Evolutionary conservation across 1,140 invertebrate genomes (phyloP).

Genomic region (Pinna nobilis): DNA sequence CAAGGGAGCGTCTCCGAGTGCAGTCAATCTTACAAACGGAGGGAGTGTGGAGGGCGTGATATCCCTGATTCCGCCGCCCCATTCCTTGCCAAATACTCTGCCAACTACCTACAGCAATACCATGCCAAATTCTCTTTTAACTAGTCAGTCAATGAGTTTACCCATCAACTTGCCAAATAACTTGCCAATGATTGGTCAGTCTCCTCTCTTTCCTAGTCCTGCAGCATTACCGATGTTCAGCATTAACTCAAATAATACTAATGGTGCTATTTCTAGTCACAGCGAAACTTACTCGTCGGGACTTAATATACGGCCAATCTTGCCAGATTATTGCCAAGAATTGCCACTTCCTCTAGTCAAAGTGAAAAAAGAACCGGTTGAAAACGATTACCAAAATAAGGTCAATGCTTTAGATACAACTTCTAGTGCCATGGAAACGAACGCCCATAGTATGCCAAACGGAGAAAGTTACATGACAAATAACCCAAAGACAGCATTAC

Average conservation of each 20-base stretch:
- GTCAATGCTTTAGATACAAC: conserved; percentile 1
- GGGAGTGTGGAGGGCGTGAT: not conserved
- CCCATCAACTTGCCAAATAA: conserved; percentile 36
- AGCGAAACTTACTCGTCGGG: conserved; percentile 1
- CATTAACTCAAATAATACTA: conserved; percentile 14
- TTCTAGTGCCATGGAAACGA: conserved; percentile 12
- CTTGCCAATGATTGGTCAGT: conserved; percentile 25
- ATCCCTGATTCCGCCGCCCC: conserved; percentile 16
- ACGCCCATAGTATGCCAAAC: not conserved
- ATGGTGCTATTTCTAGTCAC: conserved; percentile 1
- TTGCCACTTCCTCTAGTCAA: conserved; percentile 50
- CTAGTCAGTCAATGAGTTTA: conserved; percentile 36
- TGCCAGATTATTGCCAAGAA: conserved; percentile 21
- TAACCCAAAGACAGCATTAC: conserved; percentile 6
- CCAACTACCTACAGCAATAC: conserved; percentile 24
- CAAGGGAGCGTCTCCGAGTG: conserved; percentile 1
- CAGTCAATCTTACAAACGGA: not conserved
- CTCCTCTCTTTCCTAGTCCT: conserved; percentile 19
- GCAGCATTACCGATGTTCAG: not conserved
- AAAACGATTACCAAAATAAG: conserved; percentile 9
- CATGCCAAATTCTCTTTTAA: conserved; percentile 43
- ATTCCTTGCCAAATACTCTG: conserved; percentile 21
- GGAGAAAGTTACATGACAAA: conserved; percentile 4
- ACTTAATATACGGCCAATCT: conserved; percentile 9
- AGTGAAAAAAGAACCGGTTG: conserved; percentile 52